Conservation (phyloP, 2,888 invertebrate genomes). For the Zonitis immaculata region DNA sequence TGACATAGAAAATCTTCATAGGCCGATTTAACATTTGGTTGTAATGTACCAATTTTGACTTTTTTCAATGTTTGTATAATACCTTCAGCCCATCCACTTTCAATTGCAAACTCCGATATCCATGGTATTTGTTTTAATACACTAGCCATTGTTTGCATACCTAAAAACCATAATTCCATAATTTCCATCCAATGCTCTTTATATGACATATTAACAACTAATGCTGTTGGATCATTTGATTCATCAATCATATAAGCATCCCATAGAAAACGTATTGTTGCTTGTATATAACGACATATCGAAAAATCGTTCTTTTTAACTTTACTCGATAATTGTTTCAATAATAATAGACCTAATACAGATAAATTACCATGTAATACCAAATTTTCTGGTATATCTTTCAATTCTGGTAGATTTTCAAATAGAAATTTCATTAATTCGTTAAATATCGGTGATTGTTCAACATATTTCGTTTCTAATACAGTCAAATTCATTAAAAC, state of each 20-base stretch:
- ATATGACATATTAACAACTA: constrained; percentile 81
- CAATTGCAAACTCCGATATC: constrained; percentile 86
- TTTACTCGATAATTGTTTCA: constrained; percentile 78
- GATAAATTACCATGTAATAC: constrained; percentile 82
- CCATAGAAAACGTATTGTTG: constrained; percentile 87
- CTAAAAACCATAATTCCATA: constrained; percentile 88
- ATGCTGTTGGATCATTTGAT: constrained; percentile 73
- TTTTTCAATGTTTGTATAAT: constrained; percentile 76
- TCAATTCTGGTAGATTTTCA: constrained; percentile 77
- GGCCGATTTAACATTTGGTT: constrained; percentile 80
- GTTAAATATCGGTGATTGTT: constrained; percentile 71
- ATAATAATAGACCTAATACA: constrained; percentile 72
- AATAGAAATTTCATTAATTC: constrained; percentile 80
- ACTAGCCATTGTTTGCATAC: constrained; percentile 81
- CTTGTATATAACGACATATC: constrained; percentile 83
- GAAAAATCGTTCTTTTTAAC: constrained; percentile 85
- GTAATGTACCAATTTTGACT: constrained; percentile 76
- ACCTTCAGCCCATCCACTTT: constrained; percentile 91
- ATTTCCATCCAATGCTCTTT: constrained; percentile 87
- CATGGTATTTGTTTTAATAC: constrained; percentile 77
- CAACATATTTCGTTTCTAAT: constrained; percentile 77
- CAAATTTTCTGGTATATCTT: constrained; percentile 76
- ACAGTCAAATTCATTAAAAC: constrained; percentile 91
- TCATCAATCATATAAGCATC: constrained; percentile 89
- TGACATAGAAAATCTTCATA: constrained; percentile 87